These are phyloP conservation scores for Leptura quadrifasciata DNA, from an alignment of 2,888 invertebrate genomes.

Conservation along the genomic window DNA sequence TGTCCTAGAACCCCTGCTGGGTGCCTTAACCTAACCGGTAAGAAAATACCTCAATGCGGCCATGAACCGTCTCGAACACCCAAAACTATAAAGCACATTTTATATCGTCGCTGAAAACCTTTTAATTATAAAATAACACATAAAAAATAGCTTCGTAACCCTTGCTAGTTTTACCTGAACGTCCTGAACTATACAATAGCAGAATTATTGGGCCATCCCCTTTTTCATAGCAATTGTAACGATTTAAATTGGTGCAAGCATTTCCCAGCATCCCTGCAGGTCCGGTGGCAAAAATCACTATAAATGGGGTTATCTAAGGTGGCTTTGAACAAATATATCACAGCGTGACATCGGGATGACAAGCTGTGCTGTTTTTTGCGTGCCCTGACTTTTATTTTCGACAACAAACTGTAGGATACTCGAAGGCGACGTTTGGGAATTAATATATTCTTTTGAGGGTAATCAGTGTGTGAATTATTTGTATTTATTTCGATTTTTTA, in stretches of 20 bases:
- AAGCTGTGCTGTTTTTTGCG: constrained; percentile 64
- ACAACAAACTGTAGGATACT: constrained; percentile 47
- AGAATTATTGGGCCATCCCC: constrained; percentile 68
- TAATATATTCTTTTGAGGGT: constrained; percentile 59
- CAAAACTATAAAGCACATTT: constrained; percentile 37
- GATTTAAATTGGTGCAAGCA: constrained; percentile 63
- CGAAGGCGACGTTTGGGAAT: constrained; percentile 56
- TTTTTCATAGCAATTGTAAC: constrained; percentile 65
- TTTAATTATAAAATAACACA: constrained; percentile 68
- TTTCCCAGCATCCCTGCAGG: constrained; percentile 65
- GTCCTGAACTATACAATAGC: constrained; percentile 54
- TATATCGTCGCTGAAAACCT: constrained; percentile 58
- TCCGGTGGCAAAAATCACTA: constrained; percentile 63
- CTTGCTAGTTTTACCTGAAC: constrained; percentile 65
- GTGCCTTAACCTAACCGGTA: constrained; percentile 56
- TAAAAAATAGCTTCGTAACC: constrained; percentile 62
- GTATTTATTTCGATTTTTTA: constrained; percentile 56
- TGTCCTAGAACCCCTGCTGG: constrained; percentile 66
- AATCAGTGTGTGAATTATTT: constrained; percentile 60
- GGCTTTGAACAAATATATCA: constrained; percentile 65
- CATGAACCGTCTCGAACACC: constrained; percentile 43
- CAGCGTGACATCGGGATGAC: constrained; percentile 65
- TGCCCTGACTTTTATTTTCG: constrained; percentile 60
- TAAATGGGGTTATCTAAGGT: constrained; percentile 63
- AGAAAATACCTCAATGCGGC: constrained; percentile 57